Base-by-base conservation (phyloP, 2,888 invertebrate genomes). In the Torymus tubicola region DNA sequence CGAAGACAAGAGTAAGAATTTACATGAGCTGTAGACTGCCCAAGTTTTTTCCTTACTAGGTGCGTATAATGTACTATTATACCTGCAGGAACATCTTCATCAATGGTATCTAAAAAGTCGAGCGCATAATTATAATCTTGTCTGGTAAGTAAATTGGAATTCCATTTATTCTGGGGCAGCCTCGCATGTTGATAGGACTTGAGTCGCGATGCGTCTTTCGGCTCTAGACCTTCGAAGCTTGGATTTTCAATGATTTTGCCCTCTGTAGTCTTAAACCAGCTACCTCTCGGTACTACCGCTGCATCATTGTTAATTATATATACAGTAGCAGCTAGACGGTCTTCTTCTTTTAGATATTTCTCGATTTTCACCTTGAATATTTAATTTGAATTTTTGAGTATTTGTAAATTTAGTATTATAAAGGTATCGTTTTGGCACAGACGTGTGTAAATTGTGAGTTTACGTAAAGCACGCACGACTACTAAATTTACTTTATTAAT, bases 71-170 rank as follows among this genome's bases (percentile, higher is more conserved):
- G n/a, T n/a, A n/a, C n/a, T n/a, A n/a, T n/a, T 42, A 83, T 87
- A 90, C 96, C 95, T 84, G 92, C 92, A 0, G 97, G 97, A 69
- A 96, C 93, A 85, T 97, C 96, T 80, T 93, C 93, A 87, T 96
- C 96, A 18, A 97, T 92, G 0, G 95, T 94, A 88, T 98, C 97
- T 85, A 98, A 91, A 89, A 97, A 97, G 90, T 98, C 97, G 86
- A 95, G 93, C 13, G 96, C 94, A 87, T 95, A 96, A 91, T 97
- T 97, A 85, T 97, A 96, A 90, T 97, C 96, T 50, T 93, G 93
- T 78, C 95, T 93, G n/a, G 95, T 94, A 0, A 96, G 92, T 10
- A 97, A 92, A 90, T 96, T 96, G 0, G 93, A 93, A 85, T 95
- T 96, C 92, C 95, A 95, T 84, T 94, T 94, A 86, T 95, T 93